Evolutionary conservation across 2,888 invertebrate species (phyloP).

Genomic region (Brenthis daphne): DNA sequence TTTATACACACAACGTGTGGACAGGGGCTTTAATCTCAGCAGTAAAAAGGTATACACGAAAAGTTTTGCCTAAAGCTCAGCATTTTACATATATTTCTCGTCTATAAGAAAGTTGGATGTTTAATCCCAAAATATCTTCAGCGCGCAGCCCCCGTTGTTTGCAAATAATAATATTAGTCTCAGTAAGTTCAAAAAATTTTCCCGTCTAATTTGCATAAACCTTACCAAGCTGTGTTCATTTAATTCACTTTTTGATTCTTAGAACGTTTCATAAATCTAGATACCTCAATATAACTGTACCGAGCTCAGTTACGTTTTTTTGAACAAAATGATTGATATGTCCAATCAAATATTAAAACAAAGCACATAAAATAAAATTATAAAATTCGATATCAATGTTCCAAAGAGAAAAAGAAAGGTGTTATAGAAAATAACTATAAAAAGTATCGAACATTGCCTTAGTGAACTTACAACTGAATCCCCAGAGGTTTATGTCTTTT

Average conservation of each 20-base stretch:
- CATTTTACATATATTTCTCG: conserved; percentile 50
- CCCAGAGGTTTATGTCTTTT: conserved; percentile 79
- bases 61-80: conserved; percentile 38
- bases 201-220: conserved; percentile 77
- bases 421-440: conserved; percentile 48
- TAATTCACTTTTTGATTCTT: conserved; percentile 53
- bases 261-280: conserved; percentile 1
- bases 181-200: conserved; percentile 67
- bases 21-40: background rate
- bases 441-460: conserved; percentile 66
- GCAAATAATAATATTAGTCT: conserved; percentile 73
- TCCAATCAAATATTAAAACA: background rate
- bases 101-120: conserved; percentile 41
- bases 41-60: conserved; percentile 26
- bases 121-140: conserved; percentile 56
- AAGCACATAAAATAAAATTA: background rate
- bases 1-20: conserved; percentile 1
- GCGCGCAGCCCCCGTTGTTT: conserved; percentile 63
- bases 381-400: conserved; percentile 1
- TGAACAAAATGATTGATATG: background rate
- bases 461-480: conserved; percentile 78
- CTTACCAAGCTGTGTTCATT: conserved; percentile 63
- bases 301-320: background rate
- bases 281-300: conserved; percentile 4
- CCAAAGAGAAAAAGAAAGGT: conserved; percentile 32